phyloP scores from a whole-genome alignment of 2,888 invertebrate genomes.

The Cylindroiulus punctatus region DNA sequence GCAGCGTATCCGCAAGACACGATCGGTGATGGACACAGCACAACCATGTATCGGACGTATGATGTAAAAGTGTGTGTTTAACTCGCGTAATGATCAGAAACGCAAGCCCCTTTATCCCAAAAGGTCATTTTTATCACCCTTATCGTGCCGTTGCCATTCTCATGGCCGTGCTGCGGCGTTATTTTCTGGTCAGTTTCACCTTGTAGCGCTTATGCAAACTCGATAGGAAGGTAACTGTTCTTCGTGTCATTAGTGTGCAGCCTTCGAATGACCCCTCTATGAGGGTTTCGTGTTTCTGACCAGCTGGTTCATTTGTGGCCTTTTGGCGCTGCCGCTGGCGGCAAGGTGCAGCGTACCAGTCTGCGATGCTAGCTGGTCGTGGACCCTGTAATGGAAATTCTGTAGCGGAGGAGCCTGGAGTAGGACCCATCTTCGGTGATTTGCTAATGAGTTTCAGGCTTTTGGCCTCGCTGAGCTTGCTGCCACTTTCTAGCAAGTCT shows the following conservation, averaged over 20 bases:
- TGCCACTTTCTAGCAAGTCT: too few species aligned
- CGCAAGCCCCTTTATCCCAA: too few species aligned
- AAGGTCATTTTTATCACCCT: not conserved
- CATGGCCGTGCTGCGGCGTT: not conserved
- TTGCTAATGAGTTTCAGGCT: too few species aligned
- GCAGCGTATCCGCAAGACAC: too few species aligned
- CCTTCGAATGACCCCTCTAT: not conserved
- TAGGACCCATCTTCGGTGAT: not conserved
- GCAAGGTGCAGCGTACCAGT: slow-evolving; percentile 16
- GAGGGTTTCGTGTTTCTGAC: slow-evolving; percentile 3
- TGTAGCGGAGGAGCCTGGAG: not conserved
- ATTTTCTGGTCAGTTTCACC: not conserved
- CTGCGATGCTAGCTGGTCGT: not conserved
- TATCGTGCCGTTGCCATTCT: not conserved
- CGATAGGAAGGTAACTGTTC: not conserved
- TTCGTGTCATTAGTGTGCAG: not conserved
- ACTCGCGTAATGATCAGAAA: too few species aligned
- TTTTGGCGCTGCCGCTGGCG: slow-evolving; percentile 37
- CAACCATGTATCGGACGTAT: too few species aligned
- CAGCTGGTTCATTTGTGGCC: slow-evolving; percentile 38
- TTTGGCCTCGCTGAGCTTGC: too few species aligned
- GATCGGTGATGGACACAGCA: too few species aligned
- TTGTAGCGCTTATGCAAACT: slow-evolving; percentile 23
- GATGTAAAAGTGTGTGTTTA: too few species aligned
- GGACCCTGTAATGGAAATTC: not conserved